Base-by-base conservation (phyloP, 2,113 vertebrate species). In the Cephalopholis sonnerati region DNA sequence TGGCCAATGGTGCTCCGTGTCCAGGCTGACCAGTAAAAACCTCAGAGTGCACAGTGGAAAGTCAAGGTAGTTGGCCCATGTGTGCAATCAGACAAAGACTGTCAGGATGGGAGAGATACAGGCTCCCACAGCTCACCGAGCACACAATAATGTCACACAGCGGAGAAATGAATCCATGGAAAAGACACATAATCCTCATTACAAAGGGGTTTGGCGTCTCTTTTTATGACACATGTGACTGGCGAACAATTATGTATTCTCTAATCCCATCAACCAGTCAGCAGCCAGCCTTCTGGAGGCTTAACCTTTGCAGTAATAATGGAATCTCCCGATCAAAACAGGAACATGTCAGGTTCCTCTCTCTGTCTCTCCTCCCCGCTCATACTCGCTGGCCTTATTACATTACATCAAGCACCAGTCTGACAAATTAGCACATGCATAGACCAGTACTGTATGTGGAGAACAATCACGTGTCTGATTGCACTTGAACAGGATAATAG, bases 161-260 rank as follows among this genome's bases (percentile, higher is more conserved):
- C 51, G 86, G 92, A 92, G 90, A 87, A 93, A 93, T 93, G 80
- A 93, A 94, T 84, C 83, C 93, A 94, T 95, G 94, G 92, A 95
- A 95, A 95, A 96, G 87, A 91, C 89, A 87, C 90, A 93, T 93
- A 92, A 91, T 87, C 87, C 88, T 93, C 89, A 93, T 95, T 93
- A 95, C 89, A 94, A 92, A 91, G 90, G 41, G 84, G 79, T 85
- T 93, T 91, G 91, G 91, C 86, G 17, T 85, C 65, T 77, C 80
- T 74, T 83, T 90, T 92, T 92, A 93, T 94, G 93, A 93, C 91
- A 95, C 91, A 93, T 92, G 90, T 92, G 89, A 89, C 88, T 86
- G 84, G 63, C 36, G 86, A 94, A 94, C 89, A 93, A 94, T 93
- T 92, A 94, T 92, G 80, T 83, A 85, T 93, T 91, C 88, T 88